Percentiles rank a stretch among this genome's conserved stretches.
These are phyloP conservation scores for Bombylius major DNA, from an alignment of 2,888 invertebrate species.

Conservation along the genomic window DNA sequence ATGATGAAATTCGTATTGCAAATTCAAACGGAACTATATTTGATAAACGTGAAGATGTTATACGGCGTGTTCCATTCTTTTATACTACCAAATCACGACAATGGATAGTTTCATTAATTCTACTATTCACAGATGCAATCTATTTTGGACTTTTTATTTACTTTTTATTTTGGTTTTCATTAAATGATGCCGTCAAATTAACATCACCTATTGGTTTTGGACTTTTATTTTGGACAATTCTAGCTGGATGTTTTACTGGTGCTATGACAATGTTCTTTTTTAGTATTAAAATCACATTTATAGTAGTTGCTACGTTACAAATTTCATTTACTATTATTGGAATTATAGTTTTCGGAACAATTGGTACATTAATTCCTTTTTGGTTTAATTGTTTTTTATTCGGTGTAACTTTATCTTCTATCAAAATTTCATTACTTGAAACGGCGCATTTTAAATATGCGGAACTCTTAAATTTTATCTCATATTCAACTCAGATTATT, in stretches of 20 bases:
- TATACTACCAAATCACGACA: conserved; percentile 30
- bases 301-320: conserved; percentile 20
- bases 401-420: conserved; percentile 24
- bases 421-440: conserved; percentile 26
- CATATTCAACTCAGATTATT: conserved; percentile 23
- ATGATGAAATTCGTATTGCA: conserved; percentile 27
- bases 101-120: conserved; percentile 26
- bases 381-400: conserved; percentile 28
- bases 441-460: conserved; percentile 25
- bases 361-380: conserved; percentile 20
- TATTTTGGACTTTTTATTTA: conserved; percentile 29
- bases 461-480: conserved; percentile 23
- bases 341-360: conserved; percentile 23
- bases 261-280: conserved; percentile 20
- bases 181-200: conserved; percentile 24
- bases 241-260: conserved; percentile 20
- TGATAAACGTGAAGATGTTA: conserved; percentile 24
- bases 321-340: conserved; percentile 22
- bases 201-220: conserved; percentile 20
- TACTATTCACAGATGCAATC: conserved; percentile 27
- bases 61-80: conserved; percentile 27
- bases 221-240: conserved; percentile 27
- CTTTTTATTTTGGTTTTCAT: conserved; percentile 27
- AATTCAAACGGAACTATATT: conserved; percentile 30
- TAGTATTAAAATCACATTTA: conserved; percentile 27